A percentile compares a stretch with the other conserved stretches of the same genome.
phyloP scores from a whole-genome alignment of 2,888 invertebrate species.

The Rutpela maculata region DNA sequence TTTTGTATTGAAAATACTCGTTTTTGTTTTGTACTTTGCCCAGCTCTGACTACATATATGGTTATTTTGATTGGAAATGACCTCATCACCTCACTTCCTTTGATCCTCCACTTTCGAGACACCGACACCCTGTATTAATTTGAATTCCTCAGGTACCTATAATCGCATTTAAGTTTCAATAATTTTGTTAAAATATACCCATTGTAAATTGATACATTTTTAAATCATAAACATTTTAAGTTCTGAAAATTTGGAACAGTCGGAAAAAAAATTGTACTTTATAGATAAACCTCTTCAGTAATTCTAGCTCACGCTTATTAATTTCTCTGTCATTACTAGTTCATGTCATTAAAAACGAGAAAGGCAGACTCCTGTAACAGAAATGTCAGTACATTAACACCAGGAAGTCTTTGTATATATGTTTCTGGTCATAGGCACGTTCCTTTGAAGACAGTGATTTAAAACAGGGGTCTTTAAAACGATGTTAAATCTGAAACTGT shows the following conservation, averaged over 20 bases:
- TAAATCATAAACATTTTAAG: no score
- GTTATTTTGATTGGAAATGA: no score
- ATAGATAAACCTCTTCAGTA: background rate
- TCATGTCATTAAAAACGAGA: conserved; percentile 11
- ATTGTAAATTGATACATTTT: no score
- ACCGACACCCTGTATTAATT: no score
- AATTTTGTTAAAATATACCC: no score
- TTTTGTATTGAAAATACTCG: no score
- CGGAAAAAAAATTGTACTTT: background rate
- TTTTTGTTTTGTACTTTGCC: no score
- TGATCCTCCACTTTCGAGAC: no score
- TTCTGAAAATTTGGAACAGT: background rate
- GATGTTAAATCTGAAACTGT: conserved; percentile 18
- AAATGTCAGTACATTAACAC: conserved; percentile 27
- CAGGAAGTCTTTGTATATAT: conserved; percentile 35
- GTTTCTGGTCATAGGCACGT: conserved; percentile 22
- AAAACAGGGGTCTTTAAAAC: conserved; percentile 27
- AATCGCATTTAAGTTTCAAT: no score
- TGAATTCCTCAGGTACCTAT: no score
- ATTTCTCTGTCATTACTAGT: background rate
- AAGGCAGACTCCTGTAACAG: background rate
- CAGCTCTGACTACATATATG: no score
- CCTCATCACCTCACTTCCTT: no score
- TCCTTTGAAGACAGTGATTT: conserved; percentile 27
- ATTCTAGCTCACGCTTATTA: background rate